Conservation (phyloP, 2,113 vertebrate genomes). For the Platysteira castanea region DNA sequence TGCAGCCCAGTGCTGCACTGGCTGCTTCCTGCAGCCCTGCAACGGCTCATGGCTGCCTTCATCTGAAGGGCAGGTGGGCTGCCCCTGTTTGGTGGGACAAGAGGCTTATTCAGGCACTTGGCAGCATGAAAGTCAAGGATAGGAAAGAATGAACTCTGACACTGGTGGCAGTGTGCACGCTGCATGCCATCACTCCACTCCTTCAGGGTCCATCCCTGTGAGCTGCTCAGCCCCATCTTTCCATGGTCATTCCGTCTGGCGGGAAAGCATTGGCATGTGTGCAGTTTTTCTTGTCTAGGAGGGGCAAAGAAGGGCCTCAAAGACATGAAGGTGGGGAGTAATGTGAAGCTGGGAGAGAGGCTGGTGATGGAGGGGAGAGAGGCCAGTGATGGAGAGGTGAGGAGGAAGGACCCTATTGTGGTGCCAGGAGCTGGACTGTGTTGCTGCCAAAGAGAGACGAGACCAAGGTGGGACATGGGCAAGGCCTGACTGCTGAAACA, state of each 20-base stretch:
- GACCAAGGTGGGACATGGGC: not conserved
- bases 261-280: not conserved
- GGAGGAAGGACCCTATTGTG: not conserved
- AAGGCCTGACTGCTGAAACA: not conserved
- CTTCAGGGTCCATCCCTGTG: not conserved
- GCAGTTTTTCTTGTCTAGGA: not conserved
- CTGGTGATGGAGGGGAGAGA: not conserved
- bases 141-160: not conserved
- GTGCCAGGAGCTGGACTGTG: not conserved
- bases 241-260: rapidly evolving
- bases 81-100: not conserved
- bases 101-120: not conserved
- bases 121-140: not conserved
- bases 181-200: not conserved
- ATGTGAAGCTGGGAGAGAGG: not conserved
- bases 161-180: rapidly evolving
- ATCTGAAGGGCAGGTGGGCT: not conserved
- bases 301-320: not conserved
- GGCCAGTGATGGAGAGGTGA: no score
- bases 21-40: not conserved
- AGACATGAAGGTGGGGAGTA: not conserved
- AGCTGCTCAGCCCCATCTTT: not conserved
- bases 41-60: rapidly evolving
- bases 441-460: rapidly evolving
- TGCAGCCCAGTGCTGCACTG: rapidly evolving